Conservation (phyloP, 2,797 vertebrate species). For the Chaetophractus vellerosus region DNA sequence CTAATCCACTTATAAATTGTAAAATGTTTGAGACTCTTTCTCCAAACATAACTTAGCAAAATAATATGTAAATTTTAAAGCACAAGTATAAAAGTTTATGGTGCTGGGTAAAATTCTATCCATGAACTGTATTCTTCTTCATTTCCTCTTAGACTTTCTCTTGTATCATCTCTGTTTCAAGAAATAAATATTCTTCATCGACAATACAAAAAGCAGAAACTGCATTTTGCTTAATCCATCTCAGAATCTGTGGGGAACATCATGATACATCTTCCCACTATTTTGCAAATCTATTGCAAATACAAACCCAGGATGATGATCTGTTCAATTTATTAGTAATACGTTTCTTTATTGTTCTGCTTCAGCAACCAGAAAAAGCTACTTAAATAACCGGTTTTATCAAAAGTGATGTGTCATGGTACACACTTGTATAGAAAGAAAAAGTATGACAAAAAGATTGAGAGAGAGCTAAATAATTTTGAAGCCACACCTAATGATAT, state of each 20-base stretch:
- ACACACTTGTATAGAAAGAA: neutral
- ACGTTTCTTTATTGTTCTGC: neutral
- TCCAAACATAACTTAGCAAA: neutral
- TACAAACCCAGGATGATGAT: neutral
- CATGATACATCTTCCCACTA: neutral
- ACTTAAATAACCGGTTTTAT: neutral
- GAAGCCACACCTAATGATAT: neutral
- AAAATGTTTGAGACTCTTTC: neutral
- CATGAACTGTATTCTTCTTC: neutral
- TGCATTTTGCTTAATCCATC: neutral
- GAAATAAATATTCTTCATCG: neutral
- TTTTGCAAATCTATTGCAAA: neutral
- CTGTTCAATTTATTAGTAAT: neutral
- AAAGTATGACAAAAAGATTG: neutral
- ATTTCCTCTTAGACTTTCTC: neutral
- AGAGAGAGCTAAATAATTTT: neutral
- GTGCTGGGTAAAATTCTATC: neutral
- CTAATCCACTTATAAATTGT: neutral
- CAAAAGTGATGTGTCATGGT: neutral
- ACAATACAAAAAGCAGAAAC: neutral
- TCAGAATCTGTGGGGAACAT: neutral
- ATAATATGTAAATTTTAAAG: neutral
- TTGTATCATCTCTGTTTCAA: neutral
- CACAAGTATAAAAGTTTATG: neutral
- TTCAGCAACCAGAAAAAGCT: neutral